A percentile compares a stretch with the other conserved stretches of the same genome.
These are phyloP conservation scores for Pogona vitticeps DNA, from an alignment of 2,113 vertebrate species.

Conservation along the genomic window DNA sequence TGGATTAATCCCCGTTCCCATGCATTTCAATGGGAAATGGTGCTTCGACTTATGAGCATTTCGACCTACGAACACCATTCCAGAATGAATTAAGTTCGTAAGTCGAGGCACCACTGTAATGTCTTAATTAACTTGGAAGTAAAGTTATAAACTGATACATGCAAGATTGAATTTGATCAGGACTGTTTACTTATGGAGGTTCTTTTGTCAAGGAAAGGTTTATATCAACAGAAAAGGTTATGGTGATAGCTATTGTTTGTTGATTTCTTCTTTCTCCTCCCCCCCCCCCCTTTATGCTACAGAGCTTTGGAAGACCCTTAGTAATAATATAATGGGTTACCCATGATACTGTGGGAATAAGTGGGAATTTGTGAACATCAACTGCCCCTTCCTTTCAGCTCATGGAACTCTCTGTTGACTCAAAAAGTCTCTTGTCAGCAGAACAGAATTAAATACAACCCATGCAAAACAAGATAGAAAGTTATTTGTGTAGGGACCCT, in stretches of 20 bases:
- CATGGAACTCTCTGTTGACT: neutral
- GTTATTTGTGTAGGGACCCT: neutral
- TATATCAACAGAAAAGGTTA: neutral
- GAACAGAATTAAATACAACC: neutral
- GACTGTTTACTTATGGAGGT: neutral
- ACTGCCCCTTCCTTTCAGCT: too few species aligned
- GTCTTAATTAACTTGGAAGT: neutral
- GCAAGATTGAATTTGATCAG: neutral
- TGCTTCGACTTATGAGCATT: too few species aligned
- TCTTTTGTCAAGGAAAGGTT: too few species aligned
- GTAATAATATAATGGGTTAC: neutral
- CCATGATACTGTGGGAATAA: neutral
- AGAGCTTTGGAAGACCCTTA: neutral
- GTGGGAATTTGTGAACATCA: too few species aligned
- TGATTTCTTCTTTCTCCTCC: neutral
- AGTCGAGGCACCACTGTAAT: too few species aligned
- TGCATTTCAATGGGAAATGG: too few species aligned
- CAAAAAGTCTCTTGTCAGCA: neutral
- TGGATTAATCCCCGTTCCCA: too few species aligned
- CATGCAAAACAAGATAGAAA: neutral
- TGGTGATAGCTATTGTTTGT: neutral
- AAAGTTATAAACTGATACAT: neutral
- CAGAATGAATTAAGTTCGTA: too few species aligned
- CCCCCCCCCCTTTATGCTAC: neutral
- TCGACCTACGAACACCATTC: too few species aligned